These are phyloP conservation scores for Beris chalybata DNA, from an alignment of 2,888 invertebrate genomes.

Conservation along the genomic window DNA sequence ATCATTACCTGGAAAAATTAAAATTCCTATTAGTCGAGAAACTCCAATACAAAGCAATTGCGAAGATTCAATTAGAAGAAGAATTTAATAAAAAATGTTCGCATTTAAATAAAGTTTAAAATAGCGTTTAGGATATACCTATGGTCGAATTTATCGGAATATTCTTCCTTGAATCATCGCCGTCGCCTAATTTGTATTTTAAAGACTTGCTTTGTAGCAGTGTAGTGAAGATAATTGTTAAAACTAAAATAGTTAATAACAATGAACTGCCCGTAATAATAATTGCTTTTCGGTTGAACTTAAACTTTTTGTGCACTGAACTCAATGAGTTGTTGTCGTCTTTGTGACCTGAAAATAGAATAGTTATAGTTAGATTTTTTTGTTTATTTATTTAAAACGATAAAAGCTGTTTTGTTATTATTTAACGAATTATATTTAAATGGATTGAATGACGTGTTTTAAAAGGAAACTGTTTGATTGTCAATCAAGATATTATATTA, in stretches of 20 bases:
- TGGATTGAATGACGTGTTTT: too few relatives aligned
- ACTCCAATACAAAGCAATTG: background rate
- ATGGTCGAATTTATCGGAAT: conserved; percentile 57
- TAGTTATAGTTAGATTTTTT: conserved; percentile 37
- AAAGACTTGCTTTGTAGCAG: conserved; percentile 21
- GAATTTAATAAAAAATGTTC: background rate
- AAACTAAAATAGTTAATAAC: background rate
- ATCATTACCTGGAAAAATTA: conserved; percentile 39
- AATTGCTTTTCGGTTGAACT: conserved; percentile 15
- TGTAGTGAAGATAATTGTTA: conserved; percentile 6
- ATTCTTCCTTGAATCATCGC: conserved; percentile 55
- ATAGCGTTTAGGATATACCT: conserved; percentile 47
- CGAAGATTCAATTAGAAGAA: conserved; percentile 24
- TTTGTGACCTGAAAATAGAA: conserved; percentile 41
- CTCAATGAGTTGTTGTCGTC: conserved; percentile 34
- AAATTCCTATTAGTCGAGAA: background rate
- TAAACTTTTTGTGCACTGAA: conserved; percentile 3
- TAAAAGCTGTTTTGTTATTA: too few relatives aligned
- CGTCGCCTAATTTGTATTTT: conserved; percentile 46
- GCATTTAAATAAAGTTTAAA: background rate
- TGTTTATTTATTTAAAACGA: conserved; percentile 37
- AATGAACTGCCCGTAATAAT: conserved; percentile 12
- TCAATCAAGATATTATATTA: too few relatives aligned
- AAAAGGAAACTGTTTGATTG: too few relatives aligned
- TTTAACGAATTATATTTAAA: too few relatives aligned